phyloP scores from a whole-genome alignment of 2,888 invertebrate genomes.

The Apamea monoglypha region DNA sequence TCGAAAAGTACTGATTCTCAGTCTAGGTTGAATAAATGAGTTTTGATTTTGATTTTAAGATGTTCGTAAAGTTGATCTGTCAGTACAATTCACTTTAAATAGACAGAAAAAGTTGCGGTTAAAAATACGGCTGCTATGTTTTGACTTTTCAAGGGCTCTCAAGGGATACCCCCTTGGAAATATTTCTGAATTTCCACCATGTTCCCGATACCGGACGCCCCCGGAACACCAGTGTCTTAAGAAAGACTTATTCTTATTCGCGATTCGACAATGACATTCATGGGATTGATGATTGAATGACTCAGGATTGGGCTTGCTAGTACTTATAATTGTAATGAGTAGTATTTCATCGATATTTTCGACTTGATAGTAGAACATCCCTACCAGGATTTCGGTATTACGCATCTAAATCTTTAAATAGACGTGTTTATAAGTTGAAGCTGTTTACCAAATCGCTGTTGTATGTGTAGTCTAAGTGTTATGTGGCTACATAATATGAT shows the following conservation, averaged over 20 bases:
- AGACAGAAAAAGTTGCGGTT: background rate
- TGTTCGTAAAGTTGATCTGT: background rate
- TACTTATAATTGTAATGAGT: background rate
- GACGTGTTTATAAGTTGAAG: background rate
- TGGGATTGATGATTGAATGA: too few species aligned
- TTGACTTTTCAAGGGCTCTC: background rate
- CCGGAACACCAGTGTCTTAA: background rate
- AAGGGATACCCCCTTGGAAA: background rate
- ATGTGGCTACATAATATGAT: background rate
- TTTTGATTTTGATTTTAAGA: background rate
- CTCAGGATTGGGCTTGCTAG: background rate
- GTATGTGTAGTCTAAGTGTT: background rate
- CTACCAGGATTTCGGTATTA: slow-evolving; percentile 19
- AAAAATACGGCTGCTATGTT: background rate
- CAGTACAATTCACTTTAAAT: background rate
- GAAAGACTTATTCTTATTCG: background rate
- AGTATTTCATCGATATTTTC: slow-evolving; percentile 3
- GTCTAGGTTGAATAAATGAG: too few species aligned
- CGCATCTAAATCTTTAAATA: slow-evolving; percentile 15
- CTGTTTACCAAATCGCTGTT: background rate
- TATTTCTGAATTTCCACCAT: background rate
- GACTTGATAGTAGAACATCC: background rate
- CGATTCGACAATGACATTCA: background rate
- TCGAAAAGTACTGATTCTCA: background rate
- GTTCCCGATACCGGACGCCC: background rate